These are phyloP conservation scores for Euleptes europaea DNA, from an alignment of 2,113 vertebrate species.

Conservation along the genomic window DNA sequence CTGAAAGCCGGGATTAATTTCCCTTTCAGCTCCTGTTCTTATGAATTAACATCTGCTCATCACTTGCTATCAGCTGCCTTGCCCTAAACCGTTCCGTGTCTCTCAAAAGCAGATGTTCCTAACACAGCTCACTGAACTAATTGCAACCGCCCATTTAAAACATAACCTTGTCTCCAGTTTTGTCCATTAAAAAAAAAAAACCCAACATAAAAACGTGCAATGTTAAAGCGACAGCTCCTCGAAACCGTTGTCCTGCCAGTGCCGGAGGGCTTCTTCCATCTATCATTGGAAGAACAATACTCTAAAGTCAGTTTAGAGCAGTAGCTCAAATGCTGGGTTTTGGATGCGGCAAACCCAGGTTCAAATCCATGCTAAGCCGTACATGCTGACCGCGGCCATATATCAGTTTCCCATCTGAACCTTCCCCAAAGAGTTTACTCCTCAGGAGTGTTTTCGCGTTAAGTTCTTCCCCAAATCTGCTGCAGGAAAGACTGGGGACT, in stretches of 20 bases:
- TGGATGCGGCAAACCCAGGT: too few species aligned
- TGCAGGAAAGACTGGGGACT: too few species aligned
- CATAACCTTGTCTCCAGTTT: neutral
- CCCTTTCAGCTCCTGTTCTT: neutral
- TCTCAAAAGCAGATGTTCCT: constrained; percentile 7
- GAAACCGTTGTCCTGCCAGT: neutral
- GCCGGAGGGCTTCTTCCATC: neutral
- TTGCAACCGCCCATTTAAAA: neutral
- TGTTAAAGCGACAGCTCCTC: neutral
- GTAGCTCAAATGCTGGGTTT: too few species aligned
- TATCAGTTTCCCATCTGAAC: too few species aligned
- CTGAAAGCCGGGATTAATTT: neutral
- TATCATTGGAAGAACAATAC: fast-evolving
- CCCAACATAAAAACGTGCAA: neutral
- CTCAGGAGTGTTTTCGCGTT: too few species aligned
- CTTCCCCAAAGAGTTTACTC: too few species aligned
- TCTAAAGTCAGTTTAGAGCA: fast-evolving
- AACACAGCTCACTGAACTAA: neutral
- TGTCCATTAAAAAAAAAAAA: neutral
- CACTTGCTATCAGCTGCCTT: neutral
- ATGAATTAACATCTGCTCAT: neutral
- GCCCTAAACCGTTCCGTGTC: neutral
- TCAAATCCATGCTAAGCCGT: too few species aligned
- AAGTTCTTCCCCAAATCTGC: too few species aligned
- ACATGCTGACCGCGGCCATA: too few species aligned